A percentile compares a stretch with the other conserved stretches of the same genome.
These are phyloP conservation scores for zebrafish (Danio rerio) DNA, from an alignment of 2,113 vertebrate species.

Conservation along the genomic window GRCz12tu NC_133191.1:41938001-41938500, in stretches of 20 bases:
- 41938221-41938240: conserved; percentile 61
- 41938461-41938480: too few relatives aligned
- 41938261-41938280: conserved; percentile 68
- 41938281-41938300: conserved; percentile 59
- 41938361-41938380: background rate
- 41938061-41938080: conserved; percentile 59
- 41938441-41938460: background rate
- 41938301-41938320: conserved; percentile 57
- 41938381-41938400: background rate
- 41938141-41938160: conserved; percentile 66
- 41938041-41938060: conserved; percentile 70
- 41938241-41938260: conserved; percentile 64
- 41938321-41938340: conserved; percentile 33
- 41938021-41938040: conserved; percentile 72
- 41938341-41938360: background rate
- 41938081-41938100: conserved; percentile 55
- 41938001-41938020: conserved; percentile 59
- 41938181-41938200: conserved; percentile 58
- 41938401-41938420: background rate
- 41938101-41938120: conserved; percentile 71
- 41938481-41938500: too few relatives aligned
- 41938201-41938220: conserved; percentile 57
- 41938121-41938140: conserved; percentile 64
- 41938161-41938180: conserved; percentile 57
- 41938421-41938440: background rate